Base-by-base conservation (phyloP, 2,888 invertebrate species). In the Nomada fucata region DNA sequence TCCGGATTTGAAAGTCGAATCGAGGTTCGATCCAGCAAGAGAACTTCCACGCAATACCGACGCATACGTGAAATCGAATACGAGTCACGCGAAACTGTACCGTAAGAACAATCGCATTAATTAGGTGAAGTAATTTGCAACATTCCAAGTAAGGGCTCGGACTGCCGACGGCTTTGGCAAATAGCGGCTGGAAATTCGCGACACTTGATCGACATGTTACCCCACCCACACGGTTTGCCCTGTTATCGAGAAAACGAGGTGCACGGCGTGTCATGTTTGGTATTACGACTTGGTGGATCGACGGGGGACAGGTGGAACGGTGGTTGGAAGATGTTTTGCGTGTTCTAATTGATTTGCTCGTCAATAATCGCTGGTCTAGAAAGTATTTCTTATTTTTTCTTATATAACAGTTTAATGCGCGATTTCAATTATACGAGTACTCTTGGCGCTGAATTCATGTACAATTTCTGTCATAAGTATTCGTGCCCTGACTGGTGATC, bases 71-170 rank as follows among this genome's bases (percentile, higher is more conserved):
- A 3, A n/a, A 55, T 23, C 47, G 57, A 9, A 59, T n/a, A 23
- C 44, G 67, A 69, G 80, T 75, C 80, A 60, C 76, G 74, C 83
- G 60, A 79, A 68, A 75, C 64, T 85, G 50, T 83, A 83, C 78
- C 76, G 64, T 80, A 73, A 76, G 76, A 69, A 76, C 76, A 79
- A 82, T 81, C 87, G 88, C 83, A 85, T 88, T 86, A 88, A 88
- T 88, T 88, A 88, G 79, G 72, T 85, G 79, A 87, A 79, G 77
- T 86, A 83, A 88, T 36, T 71, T 88, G 88, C 87, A 89, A 91
- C 93, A 92, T 91, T 92, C 91, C 90, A 92, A 36, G 81, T 90
- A 86, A 90, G 15, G 89, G 50, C 90, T 90, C 87, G 88, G 90
- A 91, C 92, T 92, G 92, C 92, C 91, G 91, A 89, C 85, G 88